Percentiles rank a stretch among this genome's conserved stretches.
phyloP scores from a whole-genome alignment of 2,113 vertebrate genomes.

The Ptilorrhoa leucosticta region DNA sequence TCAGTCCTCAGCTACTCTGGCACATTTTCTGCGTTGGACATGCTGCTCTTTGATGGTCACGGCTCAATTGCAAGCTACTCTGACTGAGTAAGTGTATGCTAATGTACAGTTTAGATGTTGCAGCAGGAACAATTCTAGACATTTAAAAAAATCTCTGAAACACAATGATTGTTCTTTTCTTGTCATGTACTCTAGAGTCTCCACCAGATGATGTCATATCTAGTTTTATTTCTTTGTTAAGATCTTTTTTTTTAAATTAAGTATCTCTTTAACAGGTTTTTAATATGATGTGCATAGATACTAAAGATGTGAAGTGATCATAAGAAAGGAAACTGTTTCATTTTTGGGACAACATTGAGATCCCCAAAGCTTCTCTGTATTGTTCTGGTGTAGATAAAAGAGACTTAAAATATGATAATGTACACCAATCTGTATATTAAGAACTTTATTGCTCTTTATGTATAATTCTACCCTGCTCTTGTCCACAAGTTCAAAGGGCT shows the following conservation, averaged over 20 bases:
- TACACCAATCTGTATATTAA: neutral
- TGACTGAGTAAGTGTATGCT: neutral
- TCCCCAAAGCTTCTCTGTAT: neutral
- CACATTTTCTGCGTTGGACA: neutral
- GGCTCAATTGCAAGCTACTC: neutral
- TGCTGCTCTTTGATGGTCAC: neutral
- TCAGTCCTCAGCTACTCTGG: neutral
- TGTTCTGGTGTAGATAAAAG: neutral
- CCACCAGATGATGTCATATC: neutral
- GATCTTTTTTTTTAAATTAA: neutral
- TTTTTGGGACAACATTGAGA: neutral
- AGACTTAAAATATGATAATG: neutral
- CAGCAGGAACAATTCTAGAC: neutral
- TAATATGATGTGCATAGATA: neutral
- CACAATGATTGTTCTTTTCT: neutral
- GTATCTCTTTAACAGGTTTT: neutral
- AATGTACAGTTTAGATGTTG: neutral
- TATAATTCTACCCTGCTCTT: neutral
- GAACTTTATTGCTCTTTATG: neutral
- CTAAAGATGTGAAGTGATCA: neutral
- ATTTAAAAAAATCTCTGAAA: neutral
- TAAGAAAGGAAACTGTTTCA: neutral
- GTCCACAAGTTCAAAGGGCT: neutral
- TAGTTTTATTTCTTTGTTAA: neutral
- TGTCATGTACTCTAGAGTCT: neutral